A percentile compares a stretch with the other conserved stretches of the same genome.
Evolutionary conservation across 2,113 vertebrate species (phyloP).

Genomic region (Callaeas wilsoni): DNA sequence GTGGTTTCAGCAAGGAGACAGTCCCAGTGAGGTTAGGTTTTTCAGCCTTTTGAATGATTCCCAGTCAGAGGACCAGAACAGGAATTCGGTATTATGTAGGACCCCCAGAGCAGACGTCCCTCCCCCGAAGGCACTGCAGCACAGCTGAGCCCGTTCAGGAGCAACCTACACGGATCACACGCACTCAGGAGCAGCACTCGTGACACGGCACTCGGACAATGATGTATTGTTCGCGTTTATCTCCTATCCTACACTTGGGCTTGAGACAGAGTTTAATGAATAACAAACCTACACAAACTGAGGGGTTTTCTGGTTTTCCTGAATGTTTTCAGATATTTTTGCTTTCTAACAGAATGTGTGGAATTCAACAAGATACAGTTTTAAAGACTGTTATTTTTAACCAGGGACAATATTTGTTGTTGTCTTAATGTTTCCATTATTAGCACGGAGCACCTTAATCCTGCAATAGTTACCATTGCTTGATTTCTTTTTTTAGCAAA

Average conservation of each 20-base stretch:
- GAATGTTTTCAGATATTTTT: not conserved
- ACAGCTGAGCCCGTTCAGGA: not conserved
- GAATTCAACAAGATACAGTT: not conserved
- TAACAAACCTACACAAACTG: slow-evolving; percentile 8
- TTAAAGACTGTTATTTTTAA: not conserved
- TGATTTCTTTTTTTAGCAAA: not conserved
- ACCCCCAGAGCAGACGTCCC: not conserved
- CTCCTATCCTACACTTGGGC: not conserved
- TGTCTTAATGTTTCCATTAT: not conserved
- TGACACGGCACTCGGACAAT: slow-evolving; percentile 1
- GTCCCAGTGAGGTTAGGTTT: not conserved
- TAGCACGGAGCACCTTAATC: not conserved
- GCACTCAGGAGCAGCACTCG: not conserved
- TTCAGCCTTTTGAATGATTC: not conserved
- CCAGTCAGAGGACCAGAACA: not conserved
- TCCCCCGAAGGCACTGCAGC: not conserved
- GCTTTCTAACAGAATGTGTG: not conserved
- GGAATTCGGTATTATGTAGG: rapidly evolving
- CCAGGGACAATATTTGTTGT: not conserved
- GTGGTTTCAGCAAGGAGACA: not conserved
- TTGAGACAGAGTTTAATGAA: slow-evolving; percentile 24
- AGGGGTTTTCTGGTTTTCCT: not conserved
- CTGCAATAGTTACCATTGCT: not conserved
- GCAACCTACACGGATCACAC: slow-evolving; percentile 26
- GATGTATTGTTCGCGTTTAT: not conserved